Percentiles rank a stretch among this genome's conserved stretches.
These are phyloP conservation scores for Prunella fulvescens DNA, from an alignment of 2,113 vertebrate genomes.

Conservation along the genomic window DNA sequence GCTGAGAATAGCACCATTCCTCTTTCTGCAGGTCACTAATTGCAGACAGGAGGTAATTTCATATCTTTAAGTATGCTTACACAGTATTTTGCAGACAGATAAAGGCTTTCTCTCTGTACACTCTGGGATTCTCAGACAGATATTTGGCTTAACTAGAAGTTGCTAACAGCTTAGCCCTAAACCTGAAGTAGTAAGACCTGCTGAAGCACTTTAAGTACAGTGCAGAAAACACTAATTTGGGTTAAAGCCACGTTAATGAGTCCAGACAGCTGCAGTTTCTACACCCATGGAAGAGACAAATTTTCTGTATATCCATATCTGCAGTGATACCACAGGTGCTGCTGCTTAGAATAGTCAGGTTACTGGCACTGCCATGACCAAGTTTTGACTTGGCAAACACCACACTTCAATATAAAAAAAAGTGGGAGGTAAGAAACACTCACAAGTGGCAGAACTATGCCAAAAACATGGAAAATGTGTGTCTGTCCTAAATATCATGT, in stretches of 20 bases:
- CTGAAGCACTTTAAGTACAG: not conserved
- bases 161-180: not conserved
- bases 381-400: not conserved
- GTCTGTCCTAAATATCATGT: accelerated
- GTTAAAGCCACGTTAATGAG: not conserved
- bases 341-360: not conserved
- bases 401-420: not conserved
- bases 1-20: not conserved
- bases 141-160: not conserved
- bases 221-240: not conserved
- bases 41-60: not conserved
- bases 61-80: not conserved
- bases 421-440: not conserved
- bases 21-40: not conserved
- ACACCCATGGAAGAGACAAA: not conserved
- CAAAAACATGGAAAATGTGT: not conserved
- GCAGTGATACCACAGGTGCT: not conserved
- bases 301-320: accelerated
- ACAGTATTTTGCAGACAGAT: not conserved
- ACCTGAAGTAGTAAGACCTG: not conserved
- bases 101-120: not conserved
- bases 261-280: not conserved
- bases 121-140: not conserved
- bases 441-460: not conserved
- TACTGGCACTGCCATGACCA: not conserved